Percentiles rank a stretch among this genome's conserved stretches.
phyloP scores from a whole-genome alignment of 2,113 vertebrate species.

The Nothocercus nigrocapillus region DNA sequence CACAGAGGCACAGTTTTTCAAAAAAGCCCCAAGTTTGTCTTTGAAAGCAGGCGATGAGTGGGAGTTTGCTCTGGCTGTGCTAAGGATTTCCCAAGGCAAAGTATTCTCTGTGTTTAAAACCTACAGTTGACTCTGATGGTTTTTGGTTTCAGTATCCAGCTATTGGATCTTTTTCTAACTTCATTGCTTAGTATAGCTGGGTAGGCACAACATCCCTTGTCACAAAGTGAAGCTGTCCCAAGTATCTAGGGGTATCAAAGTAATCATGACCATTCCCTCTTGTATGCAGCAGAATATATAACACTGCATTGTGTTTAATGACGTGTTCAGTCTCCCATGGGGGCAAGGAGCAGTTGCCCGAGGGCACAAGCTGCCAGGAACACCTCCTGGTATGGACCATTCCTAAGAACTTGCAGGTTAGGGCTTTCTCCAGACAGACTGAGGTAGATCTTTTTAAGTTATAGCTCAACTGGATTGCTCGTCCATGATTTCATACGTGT shows the following conservation, averaged over 20 bases:
- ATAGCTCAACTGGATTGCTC: background rate
- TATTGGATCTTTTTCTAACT: background rate
- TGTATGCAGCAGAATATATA: background rate
- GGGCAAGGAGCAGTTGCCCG: background rate
- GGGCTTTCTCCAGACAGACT: background rate
- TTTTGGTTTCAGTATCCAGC: background rate
- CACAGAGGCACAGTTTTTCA: background rate
- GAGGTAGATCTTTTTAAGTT: background rate
- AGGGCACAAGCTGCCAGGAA: background rate
- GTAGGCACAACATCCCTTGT: background rate
- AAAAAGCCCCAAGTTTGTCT: rapidly evolving
- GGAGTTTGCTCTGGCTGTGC: background rate
- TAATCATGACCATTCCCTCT: background rate
- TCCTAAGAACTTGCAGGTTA: background rate
- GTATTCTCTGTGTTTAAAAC: background rate
- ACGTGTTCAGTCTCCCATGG: background rate
- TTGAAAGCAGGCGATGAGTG: background rate
- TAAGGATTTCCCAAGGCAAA: background rate
- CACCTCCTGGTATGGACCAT: background rate
- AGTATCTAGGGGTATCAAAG: background rate
- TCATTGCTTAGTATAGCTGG: background rate
- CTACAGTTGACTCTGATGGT: background rate
- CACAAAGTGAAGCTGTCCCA: background rate
- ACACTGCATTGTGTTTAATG: background rate
- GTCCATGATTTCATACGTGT: background rate